Conservation (phyloP, 2,888 invertebrate genomes). For the Monochamus alternatus region DNA sequence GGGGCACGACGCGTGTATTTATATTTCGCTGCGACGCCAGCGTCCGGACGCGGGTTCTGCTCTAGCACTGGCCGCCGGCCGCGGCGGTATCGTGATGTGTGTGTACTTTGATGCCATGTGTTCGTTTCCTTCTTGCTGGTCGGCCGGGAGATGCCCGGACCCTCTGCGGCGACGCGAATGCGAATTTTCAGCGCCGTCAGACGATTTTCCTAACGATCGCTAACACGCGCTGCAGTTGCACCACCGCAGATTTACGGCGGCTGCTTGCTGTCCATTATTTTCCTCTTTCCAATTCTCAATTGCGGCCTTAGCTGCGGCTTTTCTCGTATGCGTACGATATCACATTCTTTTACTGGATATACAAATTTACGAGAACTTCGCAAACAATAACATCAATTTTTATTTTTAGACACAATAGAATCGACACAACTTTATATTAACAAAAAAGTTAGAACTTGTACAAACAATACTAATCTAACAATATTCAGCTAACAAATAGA, state of each 20-base stretch:
- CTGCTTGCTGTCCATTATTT: conserved; percentile 14
- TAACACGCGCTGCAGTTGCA: conserved; percentile 57
- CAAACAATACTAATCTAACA: no score
- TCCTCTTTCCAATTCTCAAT: conserved; percentile 10
- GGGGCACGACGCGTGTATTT: conserved; percentile 58
- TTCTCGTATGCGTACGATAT: not conserved
- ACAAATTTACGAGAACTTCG: no score
- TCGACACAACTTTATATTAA: no score
- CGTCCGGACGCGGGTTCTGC: conserved; percentile 55
- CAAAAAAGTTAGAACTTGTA: no score
- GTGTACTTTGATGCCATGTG: conserved; percentile 47
- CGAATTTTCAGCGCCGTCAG: conserved; percentile 52
- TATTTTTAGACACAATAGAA: no score
- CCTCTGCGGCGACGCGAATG: conserved; percentile 46
- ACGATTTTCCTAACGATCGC: conserved; percentile 60
- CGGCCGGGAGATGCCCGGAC: conserved; percentile 44
- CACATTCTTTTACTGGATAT: no score
- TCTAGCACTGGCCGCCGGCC: conserved; percentile 40
- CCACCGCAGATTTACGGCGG: conserved; percentile 58
- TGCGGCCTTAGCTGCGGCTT: not conserved
- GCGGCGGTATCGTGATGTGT: conserved; percentile 52
- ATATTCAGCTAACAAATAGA: no score
- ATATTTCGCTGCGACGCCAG: conserved; percentile 60
- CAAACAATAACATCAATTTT: no score
- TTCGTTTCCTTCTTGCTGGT: conserved; percentile 40